Base-by-base conservation (phyloP, 2,113 vertebrate species). In the Castor canadensis region DNA sequence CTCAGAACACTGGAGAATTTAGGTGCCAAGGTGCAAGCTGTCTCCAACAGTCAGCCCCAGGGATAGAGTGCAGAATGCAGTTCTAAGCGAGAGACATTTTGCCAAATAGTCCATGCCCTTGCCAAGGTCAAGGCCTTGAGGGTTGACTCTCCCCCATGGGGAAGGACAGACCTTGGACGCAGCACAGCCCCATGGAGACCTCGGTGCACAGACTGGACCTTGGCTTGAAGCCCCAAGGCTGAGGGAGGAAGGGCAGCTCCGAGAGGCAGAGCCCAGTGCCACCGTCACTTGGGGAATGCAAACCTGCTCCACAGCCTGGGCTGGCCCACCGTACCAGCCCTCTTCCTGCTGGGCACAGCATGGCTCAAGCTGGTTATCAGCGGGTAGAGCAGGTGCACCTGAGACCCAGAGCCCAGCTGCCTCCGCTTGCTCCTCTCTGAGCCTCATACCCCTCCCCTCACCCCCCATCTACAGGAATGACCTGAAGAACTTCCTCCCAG, bases 1-100 rank as follows among this genome's bases (percentile, higher is more conserved):
- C 54, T 62, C 58, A 26, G 32, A 87, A 67, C 19, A 3, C 67
- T 3, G 58, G 9, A 22, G 56, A 73, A 86, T 17, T 3, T 0
- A 1, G 19, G 35, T 7, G 3, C 52, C 9, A 38, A 52, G 35
- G 4, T 0, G 1, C 17, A 4, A 3, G 17, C 26, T 1, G 13
- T 49, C 79, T 17, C 1, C 3, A 19, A 28, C 0, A 20, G 76
- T 43, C 60, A 30, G 30, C 58, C 20, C 38, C 45, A 16, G 15
- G 38, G 60, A 6, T 3, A 13, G 20, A 52, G 56, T 38, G n/a
- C 45, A 30, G 62, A n/a, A 79, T 10, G 49, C 0, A 54, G 76
- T 22, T 72, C 49, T n/a, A 6, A 17, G 58, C 35, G 11, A 66
- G 12, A 60, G 80, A 16, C 22, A 15, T 52, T 43, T 58, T 22